Evolutionary conservation across 2,888 invertebrate genomes (phyloP).

Genomic region (Rhagonycha fulva): DNA sequence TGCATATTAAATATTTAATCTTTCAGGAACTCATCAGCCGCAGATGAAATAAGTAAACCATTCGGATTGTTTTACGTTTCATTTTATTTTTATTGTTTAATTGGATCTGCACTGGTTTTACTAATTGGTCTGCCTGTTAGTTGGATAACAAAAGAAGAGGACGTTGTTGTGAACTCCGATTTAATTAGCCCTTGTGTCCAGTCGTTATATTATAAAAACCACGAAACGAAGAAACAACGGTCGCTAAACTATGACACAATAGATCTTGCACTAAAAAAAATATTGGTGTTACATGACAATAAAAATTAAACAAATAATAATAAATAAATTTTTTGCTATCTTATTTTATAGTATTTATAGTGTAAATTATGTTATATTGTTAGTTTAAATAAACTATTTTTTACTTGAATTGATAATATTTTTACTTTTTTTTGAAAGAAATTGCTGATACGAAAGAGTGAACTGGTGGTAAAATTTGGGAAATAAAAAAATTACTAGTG

Average conservation of each 20-base stretch:
- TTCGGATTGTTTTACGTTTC: slow-evolving; percentile 39
- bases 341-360: too few species aligned
- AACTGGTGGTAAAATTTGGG: too few species aligned
- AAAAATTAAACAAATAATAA: background rate
- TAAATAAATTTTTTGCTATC: background rate
- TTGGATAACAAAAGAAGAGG: slow-evolving; percentile 25
- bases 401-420: too few species aligned
- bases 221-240: background rate
- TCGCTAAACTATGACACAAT: background rate
- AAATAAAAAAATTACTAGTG: too few species aligned
- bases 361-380: too few species aligned
- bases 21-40: background rate
- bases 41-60: slow-evolving; percentile 10
- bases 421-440: too few species aligned
- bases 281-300: background rate
- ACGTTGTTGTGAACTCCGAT: slow-evolving; percentile 20
- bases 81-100: slow-evolving; percentile 38
- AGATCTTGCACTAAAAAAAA: background rate
- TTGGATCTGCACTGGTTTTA: slow-evolving; percentile 24
- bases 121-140: slow-evolving; percentile 28
- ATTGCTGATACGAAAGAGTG: too few species aligned
- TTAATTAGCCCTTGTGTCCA: slow-evolving; percentile 28
- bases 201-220: background rate
- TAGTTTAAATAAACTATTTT: too few species aligned
- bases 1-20: background rate